Conservation (phyloP, 2,888 invertebrate species). For the Drosophila tanythrix region DNA sequence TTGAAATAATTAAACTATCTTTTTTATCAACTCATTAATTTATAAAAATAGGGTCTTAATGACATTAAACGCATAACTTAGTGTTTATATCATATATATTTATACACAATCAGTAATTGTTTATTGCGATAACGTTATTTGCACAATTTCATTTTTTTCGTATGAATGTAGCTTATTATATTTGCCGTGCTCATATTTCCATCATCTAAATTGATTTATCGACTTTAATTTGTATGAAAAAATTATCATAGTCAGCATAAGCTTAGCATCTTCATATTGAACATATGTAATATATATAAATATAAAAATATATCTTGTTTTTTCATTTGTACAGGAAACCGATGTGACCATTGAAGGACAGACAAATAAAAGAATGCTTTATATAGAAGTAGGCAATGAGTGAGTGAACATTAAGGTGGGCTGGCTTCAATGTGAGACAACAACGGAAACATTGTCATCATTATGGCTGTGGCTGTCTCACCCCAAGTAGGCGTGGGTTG, state of each 20-base stretch:
- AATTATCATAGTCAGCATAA: background rate
- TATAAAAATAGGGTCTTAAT: background rate
- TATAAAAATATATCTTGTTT: background rate
- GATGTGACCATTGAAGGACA: slow-evolving; percentile 14
- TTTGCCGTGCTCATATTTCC: background rate
- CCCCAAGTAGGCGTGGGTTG: slow-evolving; percentile 35
- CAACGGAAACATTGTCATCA: slow-evolving; percentile 43
- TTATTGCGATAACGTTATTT: slow-evolving; percentile 6
- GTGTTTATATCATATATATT: background rate
- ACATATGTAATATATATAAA: background rate
- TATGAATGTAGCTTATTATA: background rate
- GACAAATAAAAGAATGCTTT: slow-evolving; percentile 35
- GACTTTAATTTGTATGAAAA: background rate
- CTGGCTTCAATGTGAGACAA: slow-evolving; percentile 21
- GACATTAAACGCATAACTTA: background rate
- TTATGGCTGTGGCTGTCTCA: slow-evolving; percentile 2
- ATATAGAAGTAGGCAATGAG: slow-evolving; percentile 32
- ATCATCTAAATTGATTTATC: background rate
- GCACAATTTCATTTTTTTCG: background rate
- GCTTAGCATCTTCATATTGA: background rate
- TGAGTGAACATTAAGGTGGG: slow-evolving; percentile 32
- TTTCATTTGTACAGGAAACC: slow-evolving; percentile 9
- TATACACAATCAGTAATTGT: slow-evolving; percentile 2
- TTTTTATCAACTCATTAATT: background rate
- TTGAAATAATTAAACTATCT: background rate